Conservation (phyloP, 2,888 invertebrate species). For the Trachelus tabidus region DNA sequence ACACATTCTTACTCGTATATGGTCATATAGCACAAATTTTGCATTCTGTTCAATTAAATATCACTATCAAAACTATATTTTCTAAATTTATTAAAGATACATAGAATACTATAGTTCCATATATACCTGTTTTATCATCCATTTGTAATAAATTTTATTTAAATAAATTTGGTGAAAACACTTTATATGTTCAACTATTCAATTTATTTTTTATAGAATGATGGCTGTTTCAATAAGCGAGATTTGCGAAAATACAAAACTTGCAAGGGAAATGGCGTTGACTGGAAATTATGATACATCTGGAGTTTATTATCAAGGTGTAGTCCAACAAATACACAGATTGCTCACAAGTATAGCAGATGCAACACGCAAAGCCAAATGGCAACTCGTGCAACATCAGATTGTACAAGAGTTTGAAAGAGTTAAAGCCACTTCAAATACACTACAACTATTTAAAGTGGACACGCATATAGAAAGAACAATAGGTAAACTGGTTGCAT, state of each 20-base stretch:
- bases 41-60: not conserved
- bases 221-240: conserved; percentile 92
- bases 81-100: not conserved
- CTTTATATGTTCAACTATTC: not conserved
- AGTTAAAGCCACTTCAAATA: conserved; percentile 84
- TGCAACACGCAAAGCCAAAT: conserved; percentile 84
- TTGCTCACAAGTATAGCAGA: conserved; percentile 84
- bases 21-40: not conserved
- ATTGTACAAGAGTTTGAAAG: conserved; percentile 91
- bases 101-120: not conserved
- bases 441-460: conserved; percentile 80
- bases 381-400: conserved; percentile 92
- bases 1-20: not conserved
- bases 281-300: conserved; percentile 96
- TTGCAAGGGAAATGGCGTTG: conserved; percentile 94
- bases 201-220: conserved; percentile 44
- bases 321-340: conserved; percentile 90
- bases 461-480: conserved; percentile 72
- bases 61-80: not conserved
- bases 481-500: conserved; percentile 48
- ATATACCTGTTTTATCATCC: not conserved
- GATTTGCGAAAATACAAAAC: conserved; percentile 93
- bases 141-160: not conserved
- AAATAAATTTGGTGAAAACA: not conserved
- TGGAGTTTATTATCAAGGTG: conserved; percentile 92